Evolutionary conservation across 2,888 invertebrate species (phyloP).

Genomic region (Portevinia maculata): DNA sequence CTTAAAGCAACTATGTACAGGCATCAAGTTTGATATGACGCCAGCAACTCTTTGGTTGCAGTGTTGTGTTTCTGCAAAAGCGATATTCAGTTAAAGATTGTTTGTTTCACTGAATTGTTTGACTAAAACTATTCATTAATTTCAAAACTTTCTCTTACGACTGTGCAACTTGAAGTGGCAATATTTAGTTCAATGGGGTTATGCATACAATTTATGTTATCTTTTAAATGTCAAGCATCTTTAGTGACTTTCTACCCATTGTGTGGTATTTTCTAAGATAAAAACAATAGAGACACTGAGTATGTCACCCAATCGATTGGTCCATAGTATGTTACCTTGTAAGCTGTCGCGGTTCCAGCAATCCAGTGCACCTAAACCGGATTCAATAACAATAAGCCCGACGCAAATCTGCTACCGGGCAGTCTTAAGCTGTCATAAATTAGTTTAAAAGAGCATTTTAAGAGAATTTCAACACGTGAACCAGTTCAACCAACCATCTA

Average conservation of each 20-base stretch:
- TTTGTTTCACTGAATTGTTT: not conserved
- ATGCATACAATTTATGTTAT: not conserved
- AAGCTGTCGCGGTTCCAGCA: not conserved
- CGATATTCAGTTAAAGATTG: too few species aligned
- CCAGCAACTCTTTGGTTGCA: too few species aligned
- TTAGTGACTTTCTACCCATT: conserved; percentile 8
- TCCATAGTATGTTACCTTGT: conserved; percentile 15
- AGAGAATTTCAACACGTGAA: conserved; percentile 56
- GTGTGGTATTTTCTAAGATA: conserved; percentile 4
- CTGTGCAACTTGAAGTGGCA: conserved; percentile 14
- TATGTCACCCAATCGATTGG: conserved; percentile 41
- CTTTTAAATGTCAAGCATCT: conserved; percentile 28
- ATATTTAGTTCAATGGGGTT: conserved; percentile 40
- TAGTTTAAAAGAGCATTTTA: conserved; percentile 19
- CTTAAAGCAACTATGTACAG: too few species aligned
- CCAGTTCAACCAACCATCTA: conserved; percentile 42
- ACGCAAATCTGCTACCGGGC: conserved; percentile 20
- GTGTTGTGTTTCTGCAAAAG: too few species aligned
- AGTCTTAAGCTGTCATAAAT: conserved; percentile 10
- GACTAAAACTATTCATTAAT: not conserved
- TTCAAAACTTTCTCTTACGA: not conserved
- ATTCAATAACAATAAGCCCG: conserved; percentile 12
- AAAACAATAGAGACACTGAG: conserved; percentile 10
- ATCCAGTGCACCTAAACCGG: conserved; percentile 4
- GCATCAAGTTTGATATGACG: too few species aligned